Evolutionary conservation across 1,140 invertebrate genomes (phyloP).

Genomic region (Augochlora pura): DNA sequence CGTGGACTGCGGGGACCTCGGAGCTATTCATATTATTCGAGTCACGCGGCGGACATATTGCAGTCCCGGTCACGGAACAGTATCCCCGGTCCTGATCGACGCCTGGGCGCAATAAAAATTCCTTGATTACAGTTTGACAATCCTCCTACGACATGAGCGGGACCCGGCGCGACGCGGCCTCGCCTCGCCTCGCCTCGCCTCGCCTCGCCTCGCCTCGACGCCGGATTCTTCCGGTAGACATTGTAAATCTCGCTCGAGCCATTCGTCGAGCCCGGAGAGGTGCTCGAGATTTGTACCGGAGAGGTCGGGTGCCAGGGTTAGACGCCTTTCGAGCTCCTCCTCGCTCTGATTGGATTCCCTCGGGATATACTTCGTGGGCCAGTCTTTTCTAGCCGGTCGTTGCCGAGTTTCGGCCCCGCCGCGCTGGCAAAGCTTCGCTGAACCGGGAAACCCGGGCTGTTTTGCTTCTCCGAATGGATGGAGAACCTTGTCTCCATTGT

Average conservation of each 20-base stretch:
- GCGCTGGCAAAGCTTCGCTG: not conserved
- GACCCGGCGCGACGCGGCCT: too few relatives aligned
- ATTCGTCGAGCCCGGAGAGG: conserved; percentile 38
- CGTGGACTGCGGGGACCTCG: too few relatives aligned
- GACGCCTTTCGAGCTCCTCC: conserved; percentile 28
- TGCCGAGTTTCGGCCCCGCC: conserved; percentile 17
- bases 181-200: too few relatives aligned
- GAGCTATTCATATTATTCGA: conserved; percentile 14
- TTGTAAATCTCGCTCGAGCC: conserved; percentile 52
- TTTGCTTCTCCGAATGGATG: conserved; percentile 39
- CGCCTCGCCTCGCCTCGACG: too few relatives aligned
- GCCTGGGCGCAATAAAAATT: conserved; percentile 41
- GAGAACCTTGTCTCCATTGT: conserved; percentile 48
- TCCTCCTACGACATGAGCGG: conserved; percentile 9
- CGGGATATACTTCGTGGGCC: conserved; percentile 35
- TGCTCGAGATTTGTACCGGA: conserved; percentile 53
- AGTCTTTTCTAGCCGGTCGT: conserved; percentile 46
- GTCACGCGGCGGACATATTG: conserved; percentile 32
- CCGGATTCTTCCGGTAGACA: conserved; percentile 12
- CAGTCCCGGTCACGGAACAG: not conserved
- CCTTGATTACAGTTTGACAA: conserved; percentile 39
- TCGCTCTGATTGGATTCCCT: conserved; percentile 59
- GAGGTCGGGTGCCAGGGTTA: conserved; percentile 43
- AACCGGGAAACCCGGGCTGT: conserved; percentile 39
- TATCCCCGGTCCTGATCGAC: not conserved